Evolutionary conservation across 2,888 invertebrate species (phyloP).

Genomic region (Drosophila anomalipes): DNA sequence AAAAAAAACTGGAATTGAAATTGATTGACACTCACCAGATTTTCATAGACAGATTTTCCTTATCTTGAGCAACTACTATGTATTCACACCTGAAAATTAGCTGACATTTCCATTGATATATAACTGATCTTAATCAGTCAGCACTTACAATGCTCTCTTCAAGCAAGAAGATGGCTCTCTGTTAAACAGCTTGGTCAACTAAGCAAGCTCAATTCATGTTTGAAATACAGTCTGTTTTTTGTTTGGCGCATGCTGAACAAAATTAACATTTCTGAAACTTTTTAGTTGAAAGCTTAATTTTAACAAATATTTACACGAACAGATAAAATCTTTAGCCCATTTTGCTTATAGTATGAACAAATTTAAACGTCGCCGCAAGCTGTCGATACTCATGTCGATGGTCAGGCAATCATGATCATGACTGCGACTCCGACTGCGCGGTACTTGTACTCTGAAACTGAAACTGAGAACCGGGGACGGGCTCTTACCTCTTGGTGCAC

Average conservation of each 20-base stretch:
- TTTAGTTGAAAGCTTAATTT: slow-evolving; percentile 78
- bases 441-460: slow-evolving; percentile 22
- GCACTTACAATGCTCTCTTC: not conserved
- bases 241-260: slow-evolving; percentile 32
- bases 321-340: slow-evolving; percentile 74
- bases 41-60: not conserved
- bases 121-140: not conserved
- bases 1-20: not conserved
- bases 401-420: slow-evolving; percentile 66
- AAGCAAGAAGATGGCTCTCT: not conserved
- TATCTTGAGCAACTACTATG: not conserved
- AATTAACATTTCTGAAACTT: slow-evolving; percentile 52
- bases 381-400: slow-evolving; percentile 70
- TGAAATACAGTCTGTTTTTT: not conserved
- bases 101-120: slow-evolving; percentile 12
- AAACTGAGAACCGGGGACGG: slow-evolving; percentile 3
- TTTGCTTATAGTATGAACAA: slow-evolving; percentile 69
- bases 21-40: not conserved
- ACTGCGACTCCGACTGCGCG: slow-evolving; percentile 14
- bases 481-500: slow-evolving; percentile 7
- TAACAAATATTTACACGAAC: slow-evolving; percentile 76
- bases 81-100: slow-evolving; percentile 41
- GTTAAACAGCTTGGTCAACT: not conserved
- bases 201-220: slow-evolving; percentile 1
- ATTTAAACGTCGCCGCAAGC: slow-evolving; percentile 77